These are phyloP conservation scores for Vanessa cardui DNA, from an alignment of 2,888 invertebrate genomes.

Conservation along the genomic window DNA sequence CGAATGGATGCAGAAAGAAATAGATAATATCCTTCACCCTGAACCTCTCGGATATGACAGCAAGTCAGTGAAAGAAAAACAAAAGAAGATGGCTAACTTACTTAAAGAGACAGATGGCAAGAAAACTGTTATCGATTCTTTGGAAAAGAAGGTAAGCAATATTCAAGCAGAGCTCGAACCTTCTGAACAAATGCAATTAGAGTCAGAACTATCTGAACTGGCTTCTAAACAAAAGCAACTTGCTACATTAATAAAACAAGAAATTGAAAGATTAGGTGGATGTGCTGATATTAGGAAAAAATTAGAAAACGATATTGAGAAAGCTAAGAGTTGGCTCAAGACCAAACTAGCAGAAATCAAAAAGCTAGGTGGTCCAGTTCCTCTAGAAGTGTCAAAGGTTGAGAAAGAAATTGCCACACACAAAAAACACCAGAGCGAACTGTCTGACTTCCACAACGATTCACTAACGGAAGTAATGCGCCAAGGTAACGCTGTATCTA, in stretches of 20 bases:
- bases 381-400: conserved; percentile 91
- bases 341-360: conserved; percentile 89
- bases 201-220: conserved; percentile 87
- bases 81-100: conserved; percentile 87
- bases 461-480: conserved; percentile 89
- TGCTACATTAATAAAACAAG: conserved; percentile 86
- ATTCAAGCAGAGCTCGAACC: conserved; percentile 93
- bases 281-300: conserved; percentile 88
- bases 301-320: conserved; percentile 90
- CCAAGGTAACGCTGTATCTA: conserved; percentile 88
- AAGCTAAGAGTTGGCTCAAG: conserved; percentile 91
- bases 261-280: conserved; percentile 87
- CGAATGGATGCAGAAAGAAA: conserved; percentile 90
- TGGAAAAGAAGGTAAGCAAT: conserved; percentile 92
- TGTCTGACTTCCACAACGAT: conserved; percentile 89
- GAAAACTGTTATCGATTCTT: conserved; percentile 89
- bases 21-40: conserved; percentile 85
- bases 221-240: conserved; percentile 90
- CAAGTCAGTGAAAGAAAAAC: conserved; percentile 88
- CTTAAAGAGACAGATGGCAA: conserved; percentile 93
- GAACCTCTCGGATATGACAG: conserved; percentile 89
- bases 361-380: conserved; percentile 89
- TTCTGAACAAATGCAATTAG: conserved; percentile 90
- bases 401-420: conserved; percentile 91
- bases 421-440: conserved; percentile 88